A percentile compares a stretch with the other conserved stretches of the same genome.
phyloP scores from a whole-genome alignment of 1,140 invertebrate species.

The Luehdorfia chinensis region DNA sequence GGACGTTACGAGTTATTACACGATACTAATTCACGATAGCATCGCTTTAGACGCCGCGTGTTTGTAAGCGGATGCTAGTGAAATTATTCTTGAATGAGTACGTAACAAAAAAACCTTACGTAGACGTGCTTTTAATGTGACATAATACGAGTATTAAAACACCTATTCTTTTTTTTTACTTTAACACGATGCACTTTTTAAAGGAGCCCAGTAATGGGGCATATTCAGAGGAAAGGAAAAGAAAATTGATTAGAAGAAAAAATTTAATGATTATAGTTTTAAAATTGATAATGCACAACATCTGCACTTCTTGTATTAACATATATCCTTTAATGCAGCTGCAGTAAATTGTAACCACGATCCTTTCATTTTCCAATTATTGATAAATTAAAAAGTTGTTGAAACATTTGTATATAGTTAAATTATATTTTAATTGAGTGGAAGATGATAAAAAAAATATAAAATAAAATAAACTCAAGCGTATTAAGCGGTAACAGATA shows the following conservation, averaged over 20 bases:
- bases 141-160: no score
- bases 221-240: not conserved
- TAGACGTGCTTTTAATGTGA: not conserved
- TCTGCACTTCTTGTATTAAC: no score
- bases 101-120: not conserved
- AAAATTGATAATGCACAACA: not conserved
- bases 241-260: not conserved
- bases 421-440: slow-evolving; percentile 2
- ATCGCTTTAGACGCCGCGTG: slow-evolving; percentile 8
- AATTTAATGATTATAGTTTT: not conserved
- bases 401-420: no score
- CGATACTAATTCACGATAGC: slow-evolving; percentile 27
- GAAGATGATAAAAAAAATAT: slow-evolving; percentile 6
- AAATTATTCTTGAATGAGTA: slow-evolving; percentile 5
- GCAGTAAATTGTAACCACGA: no score
- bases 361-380: no score
- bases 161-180: no score
- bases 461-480: slow-evolving; percentile 2
- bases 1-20: slow-evolving; percentile 39
- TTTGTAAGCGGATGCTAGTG: not conserved
- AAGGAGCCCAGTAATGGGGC: not conserved
- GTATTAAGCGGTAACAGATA: no score
- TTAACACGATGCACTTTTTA: no score
- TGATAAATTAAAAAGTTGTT: slow-evolving; percentile 6
- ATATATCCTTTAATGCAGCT: no score